Conservation (phyloP, 2,888 invertebrate species). For the Thyatira batis region DNA sequence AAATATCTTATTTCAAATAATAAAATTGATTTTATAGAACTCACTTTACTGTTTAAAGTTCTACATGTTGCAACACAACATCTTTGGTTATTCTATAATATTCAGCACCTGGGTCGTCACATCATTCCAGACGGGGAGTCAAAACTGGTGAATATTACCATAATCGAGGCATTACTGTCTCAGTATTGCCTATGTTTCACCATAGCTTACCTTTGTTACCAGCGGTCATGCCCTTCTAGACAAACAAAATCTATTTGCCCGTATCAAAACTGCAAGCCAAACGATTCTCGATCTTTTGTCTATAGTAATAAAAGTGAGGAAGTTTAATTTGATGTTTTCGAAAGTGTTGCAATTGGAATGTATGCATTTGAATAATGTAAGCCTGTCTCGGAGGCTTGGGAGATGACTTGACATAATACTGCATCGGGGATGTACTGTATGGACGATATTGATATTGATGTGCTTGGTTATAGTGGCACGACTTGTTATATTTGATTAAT, state of each 20-base stretch:
- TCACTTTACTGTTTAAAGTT: too few species aligned
- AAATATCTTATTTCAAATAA: too few species aligned
- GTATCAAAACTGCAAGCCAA: slow-evolving; percentile 8
- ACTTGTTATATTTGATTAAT: too few species aligned
- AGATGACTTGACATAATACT: slow-evolving; percentile 78
- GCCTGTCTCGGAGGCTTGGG: slow-evolving; percentile 65
- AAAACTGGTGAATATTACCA: slow-evolving; percentile 47
- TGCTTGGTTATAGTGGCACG: slow-evolving; percentile 17
- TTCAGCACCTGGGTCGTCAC: neutral
- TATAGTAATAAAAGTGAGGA: slow-evolving; percentile 14
- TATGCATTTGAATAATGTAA: slow-evolving; percentile 78
- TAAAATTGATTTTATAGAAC: too few species aligned
- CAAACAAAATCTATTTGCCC: slow-evolving; percentile 22
- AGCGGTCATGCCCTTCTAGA: slow-evolving; percentile 43
- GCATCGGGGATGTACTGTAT: slow-evolving; percentile 53
- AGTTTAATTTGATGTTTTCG: slow-evolving; percentile 17
- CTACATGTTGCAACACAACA: too few species aligned
- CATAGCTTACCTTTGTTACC: slow-evolving; percentile 60
- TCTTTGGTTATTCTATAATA: too few species aligned
- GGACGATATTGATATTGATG: slow-evolving; percentile 38
- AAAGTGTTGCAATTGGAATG: slow-evolving; percentile 47
- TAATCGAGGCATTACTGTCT: slow-evolving; percentile 53
- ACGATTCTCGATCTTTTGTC: slow-evolving; percentile 30
- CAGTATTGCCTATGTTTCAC: slow-evolving; percentile 61
- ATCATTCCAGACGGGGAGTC: neutral